Evolutionary conservation across 2,888 invertebrate genomes (phyloP).

Genomic region (Steinernema scapterisci): DNA sequence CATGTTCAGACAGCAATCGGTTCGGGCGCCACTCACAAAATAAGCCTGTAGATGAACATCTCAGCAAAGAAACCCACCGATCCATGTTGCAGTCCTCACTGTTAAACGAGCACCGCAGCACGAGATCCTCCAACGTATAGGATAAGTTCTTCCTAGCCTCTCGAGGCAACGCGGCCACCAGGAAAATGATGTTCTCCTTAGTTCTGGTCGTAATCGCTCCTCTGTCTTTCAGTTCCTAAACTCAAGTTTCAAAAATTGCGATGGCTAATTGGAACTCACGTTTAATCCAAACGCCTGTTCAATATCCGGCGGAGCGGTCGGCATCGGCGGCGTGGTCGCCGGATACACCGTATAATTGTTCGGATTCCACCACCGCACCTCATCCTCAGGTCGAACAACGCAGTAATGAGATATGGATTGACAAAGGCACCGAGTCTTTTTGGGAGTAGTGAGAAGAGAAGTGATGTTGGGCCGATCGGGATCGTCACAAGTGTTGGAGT

Average conservation of each 20-base stretch:
- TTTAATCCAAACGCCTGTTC: conserved; percentile 62
- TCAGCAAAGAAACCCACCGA: conserved; percentile 40
- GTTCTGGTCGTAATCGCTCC: conserved; percentile 67
- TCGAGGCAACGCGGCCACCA: conserved; percentile 63
- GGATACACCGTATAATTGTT: conserved; percentile 63
- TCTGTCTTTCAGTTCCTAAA: conserved; percentile 61
- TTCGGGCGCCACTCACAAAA: too few species aligned
- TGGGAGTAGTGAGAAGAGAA: conserved; percentile 42
- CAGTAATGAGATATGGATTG: conserved; percentile 67
- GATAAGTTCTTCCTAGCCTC: conserved; percentile 57
- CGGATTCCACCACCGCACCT: conserved; percentile 66
- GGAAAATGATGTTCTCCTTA: conserved; percentile 65
- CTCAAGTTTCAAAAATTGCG: too few species aligned
- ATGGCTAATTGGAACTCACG: too few species aligned
- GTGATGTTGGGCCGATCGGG: conserved; percentile 62
- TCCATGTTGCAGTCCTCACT: conserved; percentile 64
- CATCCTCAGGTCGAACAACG: conserved; percentile 52
- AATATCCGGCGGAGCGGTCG: conserved; percentile 51
- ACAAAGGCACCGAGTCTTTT: conserved; percentile 56
- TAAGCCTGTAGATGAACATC: too few species aligned
- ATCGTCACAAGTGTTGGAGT: conserved; percentile 65
- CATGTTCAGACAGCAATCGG: too few species aligned
- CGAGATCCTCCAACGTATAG: conserved; percentile 63
- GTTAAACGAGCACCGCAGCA: conserved; percentile 67
- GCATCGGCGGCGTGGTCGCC: conserved; percentile 54